Evolutionary conservation across 2,113 vertebrate genomes (phyloP).

Genomic region (Rhea pennata): DNA sequence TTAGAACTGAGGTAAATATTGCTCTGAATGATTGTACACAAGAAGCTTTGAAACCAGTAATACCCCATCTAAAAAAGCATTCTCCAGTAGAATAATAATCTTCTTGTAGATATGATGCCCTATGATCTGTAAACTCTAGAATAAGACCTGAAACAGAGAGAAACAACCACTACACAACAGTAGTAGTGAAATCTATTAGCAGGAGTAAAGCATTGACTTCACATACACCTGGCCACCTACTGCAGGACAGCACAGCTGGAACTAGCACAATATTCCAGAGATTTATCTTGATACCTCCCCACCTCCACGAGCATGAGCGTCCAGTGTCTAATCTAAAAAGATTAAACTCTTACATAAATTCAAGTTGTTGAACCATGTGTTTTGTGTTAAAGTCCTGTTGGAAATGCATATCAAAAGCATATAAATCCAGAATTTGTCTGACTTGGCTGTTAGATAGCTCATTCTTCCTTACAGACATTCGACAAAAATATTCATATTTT

Average conservation of each 20-base stretch:
- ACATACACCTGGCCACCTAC: not conserved
- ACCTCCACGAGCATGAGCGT: too few relatives aligned
- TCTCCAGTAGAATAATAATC: not conserved
- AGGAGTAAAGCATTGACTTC: not conserved
- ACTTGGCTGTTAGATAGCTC: not conserved
- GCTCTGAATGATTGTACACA: not conserved
- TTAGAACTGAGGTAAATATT: not conserved
- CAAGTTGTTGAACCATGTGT: not conserved
- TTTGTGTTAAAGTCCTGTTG: not conserved
- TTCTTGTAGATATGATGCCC: not conserved
- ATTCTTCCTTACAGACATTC: not conserved
- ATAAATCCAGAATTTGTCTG: not conserved
- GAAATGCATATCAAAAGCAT: not conserved
- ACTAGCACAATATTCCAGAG: not conserved
- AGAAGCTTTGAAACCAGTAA: not conserved
- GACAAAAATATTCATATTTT: not conserved
- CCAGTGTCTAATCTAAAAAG: not conserved
- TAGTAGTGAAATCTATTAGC: not conserved
- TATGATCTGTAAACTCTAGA: too few relatives aligned
- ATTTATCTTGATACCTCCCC: not conserved
- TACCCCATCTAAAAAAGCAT: not conserved
- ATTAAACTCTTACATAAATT: not conserved
- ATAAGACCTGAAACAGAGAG: not conserved
- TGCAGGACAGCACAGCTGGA: not conserved
- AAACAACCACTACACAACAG: not conserved